phyloP scores from a whole-genome alignment of 2,797 vertebrate species.

The Molossus molossus region DNA sequence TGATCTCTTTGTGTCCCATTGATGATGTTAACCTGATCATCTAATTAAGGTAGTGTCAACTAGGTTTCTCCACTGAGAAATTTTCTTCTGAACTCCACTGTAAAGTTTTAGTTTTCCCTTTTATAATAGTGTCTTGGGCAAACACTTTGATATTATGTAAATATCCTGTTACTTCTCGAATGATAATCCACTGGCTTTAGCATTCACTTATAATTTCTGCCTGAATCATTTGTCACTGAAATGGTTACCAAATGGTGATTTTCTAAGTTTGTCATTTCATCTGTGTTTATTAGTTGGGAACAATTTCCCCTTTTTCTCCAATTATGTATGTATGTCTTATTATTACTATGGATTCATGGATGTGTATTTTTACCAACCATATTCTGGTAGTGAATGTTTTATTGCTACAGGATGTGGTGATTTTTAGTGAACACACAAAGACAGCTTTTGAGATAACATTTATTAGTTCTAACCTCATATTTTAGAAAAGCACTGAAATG shows the following conservation, averaged over 20 bases:
- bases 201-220: slow-evolving; percentile 2
- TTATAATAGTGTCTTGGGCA: neutral
- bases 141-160: slow-evolving; percentile 14
- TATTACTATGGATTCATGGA: neutral
- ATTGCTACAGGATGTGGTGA: neutral
- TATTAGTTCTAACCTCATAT: neutral
- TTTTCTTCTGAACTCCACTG: neutral
- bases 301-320: neutral
- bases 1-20: neutral
- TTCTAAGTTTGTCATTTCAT: slow-evolving; percentile 57
- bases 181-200: neutral
- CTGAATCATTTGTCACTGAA: slow-evolving; percentile 31
- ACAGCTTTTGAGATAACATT: slow-evolving; percentile 15
- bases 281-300: neutral
- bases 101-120: slow-evolving; percentile 5
- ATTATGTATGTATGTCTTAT: neutral
- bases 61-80: neutral
- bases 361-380: slow-evolving; percentile 5
- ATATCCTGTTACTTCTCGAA: neutral
- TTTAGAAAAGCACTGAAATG: slow-evolving; percentile 43
- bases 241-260: neutral
- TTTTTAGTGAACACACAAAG: slow-evolving; percentile 8
- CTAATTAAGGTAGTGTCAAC: neutral
- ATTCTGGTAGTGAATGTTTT: slow-evolving; percentile 47
- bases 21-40: neutral